Evolutionary conservation across 1,140 invertebrate genomes (phyloP).

Genomic region (Amyelois transitella): DNA sequence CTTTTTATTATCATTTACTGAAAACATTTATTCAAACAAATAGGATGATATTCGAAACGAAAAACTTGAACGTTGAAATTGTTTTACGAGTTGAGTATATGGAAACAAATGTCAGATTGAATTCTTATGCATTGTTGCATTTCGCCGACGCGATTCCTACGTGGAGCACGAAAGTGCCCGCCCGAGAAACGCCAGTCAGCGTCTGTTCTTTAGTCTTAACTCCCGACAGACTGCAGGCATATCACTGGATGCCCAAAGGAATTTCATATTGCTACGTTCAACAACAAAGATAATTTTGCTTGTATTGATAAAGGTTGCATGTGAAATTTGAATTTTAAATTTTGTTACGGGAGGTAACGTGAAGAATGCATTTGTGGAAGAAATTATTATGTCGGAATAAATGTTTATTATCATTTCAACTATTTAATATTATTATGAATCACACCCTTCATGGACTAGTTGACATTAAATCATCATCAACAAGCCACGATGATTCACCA

Average conservation of each 20-base stretch:
- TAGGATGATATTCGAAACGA: background rate
- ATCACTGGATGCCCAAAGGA: conserved; percentile 6
- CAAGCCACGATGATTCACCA: background rate
- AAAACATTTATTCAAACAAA: background rate
- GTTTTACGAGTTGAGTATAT: no score
- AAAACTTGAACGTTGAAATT: background rate
- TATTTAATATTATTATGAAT: no score
- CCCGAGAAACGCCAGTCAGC: conserved; percentile 63
- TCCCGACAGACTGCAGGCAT: conserved; percentile 23
- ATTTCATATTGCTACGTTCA: conserved; percentile 3
- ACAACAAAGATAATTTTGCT: background rate
- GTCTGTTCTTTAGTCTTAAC: conserved; percentile 59
- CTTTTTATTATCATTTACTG: no score
- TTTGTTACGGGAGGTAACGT: no score
- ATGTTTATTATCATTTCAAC: no score
- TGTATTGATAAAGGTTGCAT: background rate
- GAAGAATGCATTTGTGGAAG: no score
- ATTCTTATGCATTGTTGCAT: conserved; percentile 72
- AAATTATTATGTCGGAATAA: no score
- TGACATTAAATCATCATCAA: conserved; percentile 4
- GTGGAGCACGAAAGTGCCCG: conserved; percentile 53
- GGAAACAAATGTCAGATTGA: conserved; percentile 61
- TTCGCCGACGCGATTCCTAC: conserved; percentile 63
- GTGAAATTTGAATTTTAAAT: background rate
- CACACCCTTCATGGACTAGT: no score